Base-by-base conservation (phyloP, 2,888 invertebrate genomes). In the Heliconius erato region DNA sequence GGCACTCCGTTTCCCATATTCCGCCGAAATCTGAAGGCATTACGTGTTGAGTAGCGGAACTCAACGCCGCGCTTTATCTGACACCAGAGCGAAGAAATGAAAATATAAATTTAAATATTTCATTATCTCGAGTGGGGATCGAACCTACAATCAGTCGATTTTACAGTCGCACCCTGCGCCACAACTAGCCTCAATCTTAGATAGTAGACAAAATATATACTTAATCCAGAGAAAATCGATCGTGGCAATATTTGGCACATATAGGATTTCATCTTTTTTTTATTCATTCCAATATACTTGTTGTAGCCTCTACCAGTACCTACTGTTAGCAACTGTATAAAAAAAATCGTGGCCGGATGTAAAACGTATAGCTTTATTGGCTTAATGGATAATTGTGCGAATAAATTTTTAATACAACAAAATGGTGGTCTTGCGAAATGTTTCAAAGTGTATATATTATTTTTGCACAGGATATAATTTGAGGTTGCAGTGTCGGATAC, bases 371-470 rank as follows among this genome's bases (percentile, higher is more conserved):
- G 9, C 23, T 35, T 71, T 71, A 40, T 40, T n/a, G 40, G 14
- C n/a, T 40, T 71, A 71, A 44, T 71, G 44, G n/a, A 44, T 71
- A 71, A 26, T 71, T 44, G 71, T 71, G 40, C 44, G 14, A 71
- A 71, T 44, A 44, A 32, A 40, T 23, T 71, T 26, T 26, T 26
- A 40, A 71, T 71, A 71, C 44, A 71, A 35, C n/a, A 71, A 40
- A 71, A 23, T 71, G 44, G 40, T 44, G 14, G 44, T 44, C 11
- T 71, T 71, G 44, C n/a, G n/a, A 40, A 71, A n/a, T 71, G n/a
- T 40, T 40, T 40, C 49, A 71, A 71, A 71, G 40, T 71, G 4
- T 11, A 71, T 71, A 23, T 11, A 67, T 67, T 14, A 0, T 32
- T 19, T 68, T 32, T 28, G 28, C 19, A 67, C 14, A 67, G 26